Percentiles rank a stretch among this genome's conserved stretches.
These are phyloP conservation scores for Podarcis lilfordi DNA, from an alignment of 2,797 vertebrate genomes.

Conservation along the genomic window DNA sequence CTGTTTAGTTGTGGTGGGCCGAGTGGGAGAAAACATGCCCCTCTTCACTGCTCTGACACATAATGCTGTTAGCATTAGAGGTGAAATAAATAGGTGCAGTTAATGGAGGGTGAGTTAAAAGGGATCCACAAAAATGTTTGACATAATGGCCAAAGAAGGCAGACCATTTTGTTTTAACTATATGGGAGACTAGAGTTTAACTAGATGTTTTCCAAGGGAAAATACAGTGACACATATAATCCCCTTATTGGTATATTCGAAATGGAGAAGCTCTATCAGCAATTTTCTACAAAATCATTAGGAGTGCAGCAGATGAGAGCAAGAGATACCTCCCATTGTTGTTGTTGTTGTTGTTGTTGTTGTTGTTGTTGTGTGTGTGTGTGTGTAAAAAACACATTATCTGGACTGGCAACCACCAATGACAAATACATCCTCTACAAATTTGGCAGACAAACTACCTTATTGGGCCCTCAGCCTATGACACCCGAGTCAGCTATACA, in stretches of 20 bases:
- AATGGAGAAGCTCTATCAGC: conserved; percentile 9
- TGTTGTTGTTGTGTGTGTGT: no score
- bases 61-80: conserved; percentile 36
- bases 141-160: conserved; percentile 39
- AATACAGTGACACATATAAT: background rate
- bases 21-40: conserved; percentile 34
- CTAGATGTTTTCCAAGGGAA: conserved; percentile 20
- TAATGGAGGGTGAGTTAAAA: conserved; percentile 40
- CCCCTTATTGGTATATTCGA: conserved; percentile 1
- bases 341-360: no score
- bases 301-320: background rate
- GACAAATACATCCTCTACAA: background rate
- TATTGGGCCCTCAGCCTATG: background rate
- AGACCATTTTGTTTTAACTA: conserved; percentile 36
- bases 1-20: background rate
- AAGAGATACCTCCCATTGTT: fast-evolving
- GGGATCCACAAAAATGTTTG: conserved; percentile 43
- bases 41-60: conserved; percentile 28
- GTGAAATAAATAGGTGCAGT: conserved; percentile 46
- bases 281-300: background rate
- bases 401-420: background rate
- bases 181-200: conserved; percentile 41
- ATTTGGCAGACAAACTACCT: background rate
- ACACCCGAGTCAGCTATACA: background rate
- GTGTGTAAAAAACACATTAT: background rate